Evolutionary conservation across 2,797 vertebrate genomes (phyloP), one percentile per base, ranked within the genome.

Genomic region (Dermochelys coriacea): DNA sequence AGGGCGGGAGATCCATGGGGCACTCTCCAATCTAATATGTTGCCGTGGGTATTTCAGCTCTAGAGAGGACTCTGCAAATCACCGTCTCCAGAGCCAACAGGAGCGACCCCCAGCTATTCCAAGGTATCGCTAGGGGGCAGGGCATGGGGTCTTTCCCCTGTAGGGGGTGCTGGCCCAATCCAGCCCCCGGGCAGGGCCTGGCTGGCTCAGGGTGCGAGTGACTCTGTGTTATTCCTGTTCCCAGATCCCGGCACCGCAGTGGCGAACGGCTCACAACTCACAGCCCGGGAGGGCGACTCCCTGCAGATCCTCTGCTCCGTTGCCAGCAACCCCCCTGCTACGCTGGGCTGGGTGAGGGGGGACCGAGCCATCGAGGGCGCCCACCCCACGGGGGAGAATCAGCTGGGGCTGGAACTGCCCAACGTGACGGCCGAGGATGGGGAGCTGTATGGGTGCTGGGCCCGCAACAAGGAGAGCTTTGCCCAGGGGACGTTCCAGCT

Each of bases 371-470:
- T 96, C 1, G 45, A 88, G 11, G 21, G 21, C 45, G 79, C 95
- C 50, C 45, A 0, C 9, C n/a, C 29, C 29, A 23, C 5, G 4
- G 37, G 45, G 2, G 19, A 94, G 4, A n/a, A 85, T 54, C 0
- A 34, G 57, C 85, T 95, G 77, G n/a, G 3, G 8, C 88, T 97
- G 89, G 84, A 83, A 14, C 79, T 97, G 81, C 84, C 54, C 1
- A 0, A 7, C 5, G 31, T 97, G 82, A 84, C 49, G 52, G 15
- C 86, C 0, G 71, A 15, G 64, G 88, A 97, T 0, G 54, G 85
- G 0, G 97, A 97, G 11, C n/a, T 2, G 47, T 98, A 97, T 50
- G 75, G 34, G 59, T 97, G 97, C 95, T n/a, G 1, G 2, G 96
- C 88, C 0, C 77, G 86, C 52, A 97, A 96, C 49, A 2, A 5